These are phyloP conservation scores for Ceratotherium simum DNA, from an alignment of 2,113 vertebrate species.

Conservation along the genomic window DNA sequence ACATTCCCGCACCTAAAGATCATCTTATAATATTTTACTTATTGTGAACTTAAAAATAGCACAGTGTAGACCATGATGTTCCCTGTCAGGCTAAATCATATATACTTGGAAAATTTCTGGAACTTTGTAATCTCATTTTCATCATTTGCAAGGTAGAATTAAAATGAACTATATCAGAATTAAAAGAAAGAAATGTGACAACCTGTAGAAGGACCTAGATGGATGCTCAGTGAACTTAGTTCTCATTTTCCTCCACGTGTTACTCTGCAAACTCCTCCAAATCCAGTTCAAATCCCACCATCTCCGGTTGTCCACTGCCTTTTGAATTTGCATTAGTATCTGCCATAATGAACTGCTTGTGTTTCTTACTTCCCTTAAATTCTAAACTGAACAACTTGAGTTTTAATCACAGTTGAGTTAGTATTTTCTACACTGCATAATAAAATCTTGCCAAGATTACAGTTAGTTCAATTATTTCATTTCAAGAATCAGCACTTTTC, in stretches of 20 bases:
- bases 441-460: neutral
- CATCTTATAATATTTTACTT: neutral
- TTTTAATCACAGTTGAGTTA: neutral
- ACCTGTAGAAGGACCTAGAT: neutral
- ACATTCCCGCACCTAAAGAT: neutral
- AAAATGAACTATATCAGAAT: neutral
- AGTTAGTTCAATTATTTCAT: neutral
- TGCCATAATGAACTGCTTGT: neutral
- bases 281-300: neutral
- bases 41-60: neutral
- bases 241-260: neutral
- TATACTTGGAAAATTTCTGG: neutral
- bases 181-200: neutral
- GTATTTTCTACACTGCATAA: neutral
- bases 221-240: neutral
- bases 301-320: neutral
- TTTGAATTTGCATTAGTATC: neutral
- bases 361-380: neutral
- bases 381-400: neutral
- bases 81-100: neutral
- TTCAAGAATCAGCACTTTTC: constrained; percentile 44
- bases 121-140: neutral
- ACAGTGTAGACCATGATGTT: neutral
- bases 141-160: neutral
- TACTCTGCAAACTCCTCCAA: neutral